These are phyloP conservation scores for Sardinella longiceps DNA, from an alignment of 2,797 vertebrate species.

Conservation along the genomic window DNA sequence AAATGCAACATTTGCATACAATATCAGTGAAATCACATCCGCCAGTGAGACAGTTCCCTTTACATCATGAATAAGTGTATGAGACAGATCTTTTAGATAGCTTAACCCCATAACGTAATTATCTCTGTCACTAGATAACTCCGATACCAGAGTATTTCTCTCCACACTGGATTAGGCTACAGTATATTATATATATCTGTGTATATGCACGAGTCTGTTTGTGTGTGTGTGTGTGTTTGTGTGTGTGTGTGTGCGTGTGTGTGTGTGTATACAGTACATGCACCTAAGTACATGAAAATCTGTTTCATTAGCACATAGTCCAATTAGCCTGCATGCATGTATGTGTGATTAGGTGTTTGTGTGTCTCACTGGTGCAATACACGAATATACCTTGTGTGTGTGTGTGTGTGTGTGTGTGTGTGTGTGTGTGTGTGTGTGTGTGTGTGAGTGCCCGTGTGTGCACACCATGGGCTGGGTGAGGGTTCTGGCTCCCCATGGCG, in stretches of 20 bases:
- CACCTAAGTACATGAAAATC: not conserved
- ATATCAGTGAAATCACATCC: conserved; percentile 23
- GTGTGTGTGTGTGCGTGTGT: not conserved
- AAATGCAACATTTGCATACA: conserved; percentile 25
- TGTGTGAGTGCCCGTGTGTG: conserved; percentile 41
- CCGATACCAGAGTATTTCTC: not conserved
- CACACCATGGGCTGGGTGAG: conserved; percentile 20
- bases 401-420: conserved; percentile 1
- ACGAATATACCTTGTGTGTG: not conserved
- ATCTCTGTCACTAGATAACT: conserved; percentile 22
- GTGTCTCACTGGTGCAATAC: conserved; percentile 17
- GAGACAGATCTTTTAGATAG: conserved; percentile 28
- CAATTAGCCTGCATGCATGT: not conserved
- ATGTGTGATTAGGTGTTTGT: conserved; percentile 32
- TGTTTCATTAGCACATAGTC: not conserved
- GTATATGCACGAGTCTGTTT: not conserved
- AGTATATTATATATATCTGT: not conserved
- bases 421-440: conserved; percentile 30
- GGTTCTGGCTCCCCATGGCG: conserved; percentile 11
- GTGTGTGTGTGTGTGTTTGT: not conserved
- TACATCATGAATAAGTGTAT: conserved; percentile 28
- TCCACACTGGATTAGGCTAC: not conserved
- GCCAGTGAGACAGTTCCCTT: conserved; percentile 1
- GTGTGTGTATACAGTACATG: not conserved
- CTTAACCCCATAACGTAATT: conserved; percentile 22